Base-by-base conservation (phyloP, 2,113 vertebrate species). In the Agapornis roseicollis region DNA sequence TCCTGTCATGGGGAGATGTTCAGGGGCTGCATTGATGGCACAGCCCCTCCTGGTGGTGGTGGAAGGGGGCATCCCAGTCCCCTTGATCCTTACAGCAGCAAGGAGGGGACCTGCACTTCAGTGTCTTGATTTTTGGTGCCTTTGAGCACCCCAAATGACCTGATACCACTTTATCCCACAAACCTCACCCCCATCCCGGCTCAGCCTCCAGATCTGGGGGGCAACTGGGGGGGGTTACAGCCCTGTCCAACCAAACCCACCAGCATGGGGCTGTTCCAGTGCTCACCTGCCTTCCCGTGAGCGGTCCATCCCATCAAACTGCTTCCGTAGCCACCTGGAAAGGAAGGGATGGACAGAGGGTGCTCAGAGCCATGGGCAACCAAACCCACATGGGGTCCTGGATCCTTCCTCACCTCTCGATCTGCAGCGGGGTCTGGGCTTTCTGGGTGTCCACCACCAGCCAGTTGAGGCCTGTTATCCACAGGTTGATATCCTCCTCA, bases 401-500 rank as follows among this genome's bases (percentile, higher is more conserved):
- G 23, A 73, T 37, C 55, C 41, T 25, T 28, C 65, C 73, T 53
- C 86, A 99, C 98, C 98, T 98, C 97, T 99, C 98, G 0, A 97
- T 97, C 93, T 98, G 98, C 53, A 98, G 98, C 0, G 98, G 98
- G 2, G 98, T 98, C 2, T 98, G 98, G 7, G 98, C 97, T 90
- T 95, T 97, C 94, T 98, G 98, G 3, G 98, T 98, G 92, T 99
- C 98, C 0, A 35, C 73, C 94, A 99, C 98, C 94, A 99, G 92
- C 98, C 98, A 99, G 97, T 97, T 98, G 91, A 99, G 97, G 17
- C 98, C 98, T 0, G 97, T 97, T 81, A 98, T 97, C 98, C 98
- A 99, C 55, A 98, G 97, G 93, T 96, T 98, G 96, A 98, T 98
- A 85, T 99, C 98, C 89, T 99, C 98, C 84, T 99, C 98, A 3